phyloP scores from a whole-genome alignment of 2,113 vertebrate genomes.

The Campylomormyrus numenius region DNA sequence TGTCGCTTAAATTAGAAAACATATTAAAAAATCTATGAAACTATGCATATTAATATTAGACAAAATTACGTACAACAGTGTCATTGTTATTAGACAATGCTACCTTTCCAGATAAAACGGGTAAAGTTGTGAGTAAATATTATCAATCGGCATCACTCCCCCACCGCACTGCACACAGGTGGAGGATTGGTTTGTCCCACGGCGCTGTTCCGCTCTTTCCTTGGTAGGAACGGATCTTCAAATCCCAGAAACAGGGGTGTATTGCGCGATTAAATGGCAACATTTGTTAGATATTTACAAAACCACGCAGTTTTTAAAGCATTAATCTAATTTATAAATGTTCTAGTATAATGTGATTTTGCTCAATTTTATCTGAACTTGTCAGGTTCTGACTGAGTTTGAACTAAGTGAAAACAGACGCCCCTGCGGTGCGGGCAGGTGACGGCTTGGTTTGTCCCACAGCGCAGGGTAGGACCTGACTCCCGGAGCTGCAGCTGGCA shows the following conservation, averaged over 20 bases:
- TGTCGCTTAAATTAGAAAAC: background rate
- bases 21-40: background rate
- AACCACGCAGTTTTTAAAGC: background rate
- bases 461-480: background rate
- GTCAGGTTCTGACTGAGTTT: background rate
- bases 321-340: background rate
- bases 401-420: background rate
- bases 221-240: conserved; percentile 39
- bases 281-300: background rate
- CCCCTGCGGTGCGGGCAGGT: background rate
- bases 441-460: background rate
- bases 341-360: background rate
- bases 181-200: conserved; percentile 49
- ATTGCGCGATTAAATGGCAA: background rate
- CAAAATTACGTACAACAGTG: background rate
- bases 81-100: background rate
- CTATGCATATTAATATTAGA: background rate
- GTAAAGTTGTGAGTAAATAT: background rate
- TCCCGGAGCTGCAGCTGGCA: conserved; percentile 24
- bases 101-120: background rate
- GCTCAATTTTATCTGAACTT: background rate
- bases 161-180: background rate
- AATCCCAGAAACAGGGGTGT: background rate
- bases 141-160: background rate
- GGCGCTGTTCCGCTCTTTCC: conserved; percentile 55